Conservation (phyloP, 2,113 vertebrate genomes). For the Ailurus styani region DNA sequence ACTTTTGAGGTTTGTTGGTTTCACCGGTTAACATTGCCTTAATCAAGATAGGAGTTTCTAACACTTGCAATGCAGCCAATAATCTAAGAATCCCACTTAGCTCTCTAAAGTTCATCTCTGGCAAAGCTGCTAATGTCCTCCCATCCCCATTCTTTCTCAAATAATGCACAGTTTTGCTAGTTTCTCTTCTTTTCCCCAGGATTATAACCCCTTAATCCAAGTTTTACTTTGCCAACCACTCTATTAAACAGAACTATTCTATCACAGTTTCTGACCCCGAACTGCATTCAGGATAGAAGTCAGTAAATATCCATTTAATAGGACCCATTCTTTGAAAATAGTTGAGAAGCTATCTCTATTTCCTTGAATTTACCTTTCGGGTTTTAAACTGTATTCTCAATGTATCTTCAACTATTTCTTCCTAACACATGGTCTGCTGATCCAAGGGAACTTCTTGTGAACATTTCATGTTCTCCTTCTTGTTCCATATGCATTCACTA, state of each 20-base stretch:
- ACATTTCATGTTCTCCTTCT: background rate
- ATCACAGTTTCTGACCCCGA: background rate
- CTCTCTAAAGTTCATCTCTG: background rate
- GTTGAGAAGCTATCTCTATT: background rate
- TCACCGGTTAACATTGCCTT: background rate
- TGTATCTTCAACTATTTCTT: background rate
- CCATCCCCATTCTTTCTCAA: background rate
- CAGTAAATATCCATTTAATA: background rate
- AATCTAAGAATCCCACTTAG: background rate
- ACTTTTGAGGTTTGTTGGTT: background rate
- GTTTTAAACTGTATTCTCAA: background rate
- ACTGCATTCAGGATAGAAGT: background rate
- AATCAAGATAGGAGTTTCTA: background rate
- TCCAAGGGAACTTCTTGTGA: background rate
- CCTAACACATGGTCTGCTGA: background rate
- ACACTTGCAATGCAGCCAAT: background rate
- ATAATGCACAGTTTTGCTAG: background rate
- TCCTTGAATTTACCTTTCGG: background rate
- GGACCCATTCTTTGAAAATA: background rate
- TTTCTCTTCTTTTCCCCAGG: background rate
- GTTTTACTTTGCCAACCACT: background rate
- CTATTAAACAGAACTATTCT: background rate
- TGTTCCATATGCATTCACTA: background rate
- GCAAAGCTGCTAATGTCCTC: background rate
- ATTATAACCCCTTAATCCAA: background rate